These are phyloP conservation scores for Xestia ashworthii DNA, from an alignment of 2,888 invertebrate species.

Conservation along the genomic window DNA sequence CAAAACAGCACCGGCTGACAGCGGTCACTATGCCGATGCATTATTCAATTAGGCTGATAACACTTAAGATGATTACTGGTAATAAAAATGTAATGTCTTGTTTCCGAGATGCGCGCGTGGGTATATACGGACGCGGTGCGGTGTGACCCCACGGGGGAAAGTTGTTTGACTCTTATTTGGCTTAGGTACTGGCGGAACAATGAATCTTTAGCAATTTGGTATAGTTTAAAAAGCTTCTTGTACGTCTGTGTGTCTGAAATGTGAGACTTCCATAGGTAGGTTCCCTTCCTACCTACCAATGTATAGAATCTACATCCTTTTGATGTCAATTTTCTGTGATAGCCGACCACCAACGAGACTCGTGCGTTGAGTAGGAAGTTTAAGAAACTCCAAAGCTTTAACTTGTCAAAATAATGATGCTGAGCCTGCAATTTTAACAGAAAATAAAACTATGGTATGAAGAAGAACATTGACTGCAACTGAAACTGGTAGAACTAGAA, in stretches of 20 bases:
- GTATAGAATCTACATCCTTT: not conserved
- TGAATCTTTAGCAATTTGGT: slow-evolving; percentile 4
- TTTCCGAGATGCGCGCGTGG: slow-evolving; percentile 87
- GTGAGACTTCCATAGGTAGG: too few relatives aligned
- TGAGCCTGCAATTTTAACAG: not conserved
- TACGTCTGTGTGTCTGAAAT: not conserved
- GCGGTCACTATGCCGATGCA: slow-evolving; percentile 81
- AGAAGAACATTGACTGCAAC: not conserved
- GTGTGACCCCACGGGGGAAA: slow-evolving; percentile 64
- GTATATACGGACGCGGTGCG: slow-evolving; percentile 65
- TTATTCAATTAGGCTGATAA: slow-evolving; percentile 90
- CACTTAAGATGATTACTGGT: slow-evolving; percentile 88
- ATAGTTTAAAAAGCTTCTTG: not conserved
- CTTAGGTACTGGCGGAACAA: slow-evolving; percentile 2
- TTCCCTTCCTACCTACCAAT: not conserved
- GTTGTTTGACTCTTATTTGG: slow-evolving; percentile 51
- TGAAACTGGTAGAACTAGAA: not conserved
- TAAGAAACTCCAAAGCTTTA: not conserved
- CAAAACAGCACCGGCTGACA: slow-evolving; percentile 68
- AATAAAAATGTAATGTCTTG: slow-evolving; percentile 89
- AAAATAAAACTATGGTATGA: not conserved
- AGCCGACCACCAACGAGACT: not conserved
- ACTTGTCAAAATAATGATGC: not conserved
- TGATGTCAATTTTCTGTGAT: not conserved
- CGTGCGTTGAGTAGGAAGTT: not conserved